Conservation (phyloP, 2,113 vertebrate species). For the Pipra filicauda region DNA sequence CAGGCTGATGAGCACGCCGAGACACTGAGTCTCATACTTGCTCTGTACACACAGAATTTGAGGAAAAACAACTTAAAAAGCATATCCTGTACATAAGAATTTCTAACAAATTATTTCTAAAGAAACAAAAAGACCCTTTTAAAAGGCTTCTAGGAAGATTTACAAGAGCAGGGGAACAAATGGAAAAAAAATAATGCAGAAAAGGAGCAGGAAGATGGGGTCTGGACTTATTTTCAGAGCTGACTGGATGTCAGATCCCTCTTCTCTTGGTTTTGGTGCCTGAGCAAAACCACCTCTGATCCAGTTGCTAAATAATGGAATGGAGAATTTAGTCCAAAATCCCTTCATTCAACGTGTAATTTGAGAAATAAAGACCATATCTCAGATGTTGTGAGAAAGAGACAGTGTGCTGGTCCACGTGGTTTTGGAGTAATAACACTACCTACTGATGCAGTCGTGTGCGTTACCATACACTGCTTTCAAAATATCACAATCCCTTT, state of each 20-base stretch:
- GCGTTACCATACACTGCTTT: background rate
- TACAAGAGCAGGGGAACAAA: background rate
- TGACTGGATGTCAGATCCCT: background rate
- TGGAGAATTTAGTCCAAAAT: background rate
- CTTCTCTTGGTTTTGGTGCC: background rate
- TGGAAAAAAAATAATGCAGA: background rate
- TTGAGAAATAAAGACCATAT: constrained; percentile 14
- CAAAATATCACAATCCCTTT: background rate
- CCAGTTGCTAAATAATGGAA: background rate
- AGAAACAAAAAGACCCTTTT: background rate
- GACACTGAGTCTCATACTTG: background rate
- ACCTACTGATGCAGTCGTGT: background rate
- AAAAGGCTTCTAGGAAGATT: background rate
- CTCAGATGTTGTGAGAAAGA: background rate
- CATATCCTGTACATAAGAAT: background rate
- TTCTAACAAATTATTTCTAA: background rate
- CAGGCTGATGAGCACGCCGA: no score
- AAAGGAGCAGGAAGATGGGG: background rate
- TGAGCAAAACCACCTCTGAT: background rate
- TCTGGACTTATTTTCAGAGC: background rate
- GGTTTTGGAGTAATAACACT: background rate
- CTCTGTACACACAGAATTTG: background rate
- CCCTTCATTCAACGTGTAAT: background rate
- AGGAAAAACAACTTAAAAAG: background rate
- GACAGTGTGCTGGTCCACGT: background rate